These are phyloP conservation scores for Morone chrysops DNA, from an alignment of 2,113 vertebrate genomes.

Conservation along the genomic window DNA sequence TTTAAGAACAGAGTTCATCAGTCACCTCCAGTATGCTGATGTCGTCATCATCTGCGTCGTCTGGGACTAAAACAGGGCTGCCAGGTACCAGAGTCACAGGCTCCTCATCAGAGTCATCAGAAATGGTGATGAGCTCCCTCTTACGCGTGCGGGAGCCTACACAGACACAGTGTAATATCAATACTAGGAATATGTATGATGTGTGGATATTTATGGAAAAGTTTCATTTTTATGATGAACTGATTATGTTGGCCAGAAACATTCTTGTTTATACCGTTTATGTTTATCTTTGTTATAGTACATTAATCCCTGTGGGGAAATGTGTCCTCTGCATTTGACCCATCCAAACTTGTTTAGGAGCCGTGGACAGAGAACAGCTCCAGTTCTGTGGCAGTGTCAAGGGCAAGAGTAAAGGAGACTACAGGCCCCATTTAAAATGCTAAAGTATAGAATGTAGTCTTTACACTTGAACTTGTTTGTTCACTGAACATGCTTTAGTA, in stretches of 20 bases:
- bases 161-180: neutral
- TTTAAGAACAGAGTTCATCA: neutral
- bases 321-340: neutral
- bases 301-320: neutral
- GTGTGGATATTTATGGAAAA: neutral
- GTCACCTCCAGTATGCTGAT: constrained; percentile 90
- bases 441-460: neutral
- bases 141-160: constrained; percentile 68
- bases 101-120: constrained; percentile 95
- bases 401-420: neutral
- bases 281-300: neutral
- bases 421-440: neutral
- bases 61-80: constrained; percentile 82
- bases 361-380: neutral
- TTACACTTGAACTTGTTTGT: neutral
- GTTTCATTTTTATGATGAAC: neutral
- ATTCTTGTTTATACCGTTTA: neutral
- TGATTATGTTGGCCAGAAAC: neutral
- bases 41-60: constrained; percentile 84
- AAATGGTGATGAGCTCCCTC: constrained; percentile 89
- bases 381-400: neutral
- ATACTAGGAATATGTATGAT: neutral
- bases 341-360: neutral
- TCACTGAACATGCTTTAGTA: neutral
- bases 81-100: constrained; percentile 79